Base-by-base conservation (phyloP, 2,888 invertebrate genomes). In the Phyto melanocephala region DNA sequence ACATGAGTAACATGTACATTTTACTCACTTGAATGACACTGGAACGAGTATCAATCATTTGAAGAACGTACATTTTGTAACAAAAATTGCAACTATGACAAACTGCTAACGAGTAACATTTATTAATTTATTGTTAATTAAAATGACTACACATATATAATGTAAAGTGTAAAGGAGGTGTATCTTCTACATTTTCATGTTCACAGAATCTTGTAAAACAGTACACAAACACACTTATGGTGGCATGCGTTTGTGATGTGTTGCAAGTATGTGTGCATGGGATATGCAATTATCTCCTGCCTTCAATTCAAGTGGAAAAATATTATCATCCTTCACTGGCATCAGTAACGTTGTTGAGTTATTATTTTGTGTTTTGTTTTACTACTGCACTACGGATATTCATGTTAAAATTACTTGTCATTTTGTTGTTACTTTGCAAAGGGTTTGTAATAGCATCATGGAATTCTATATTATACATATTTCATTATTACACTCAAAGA, bases 391-490 rank as follows among this genome's bases (percentile, higher is more conserved):
- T 28, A 35, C 56, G 68, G 56, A 78, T 62, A 33, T 56, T 68
- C 81, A 74, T 74, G 63, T 68, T n/a, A 74, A 78, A 78, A 65
- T 56, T 70, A 74, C 63, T 37, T 81, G 81, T 70, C 81, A 78
- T 77, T 70, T 42, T 45, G 15, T 13, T 40, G n/a, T 54, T 45
- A 45, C 56, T 60, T 52, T 17, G 20, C 33, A 24, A 7, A 11
- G 7, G 33, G 33, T 67, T 28, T 28, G 4, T 6, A 28, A 6
- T 6, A 28, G 28, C 28, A 33, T 42, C 35, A 20, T 67, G 10
- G 2, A 37, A 63, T 63, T 28, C 8, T 13, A 22, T 47, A 28
- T 63, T 17, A 28, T 28, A 47, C 17, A 77, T 47, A 47, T 47
- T 42, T 17, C 47, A 58, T 35, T 20, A 4, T 58, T 65, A 65